Percentiles rank a stretch among this genome's conserved stretches.
Conservation (phyloP, 2,797 vertebrate genomes). For the Galago senegalensis region DNA sequence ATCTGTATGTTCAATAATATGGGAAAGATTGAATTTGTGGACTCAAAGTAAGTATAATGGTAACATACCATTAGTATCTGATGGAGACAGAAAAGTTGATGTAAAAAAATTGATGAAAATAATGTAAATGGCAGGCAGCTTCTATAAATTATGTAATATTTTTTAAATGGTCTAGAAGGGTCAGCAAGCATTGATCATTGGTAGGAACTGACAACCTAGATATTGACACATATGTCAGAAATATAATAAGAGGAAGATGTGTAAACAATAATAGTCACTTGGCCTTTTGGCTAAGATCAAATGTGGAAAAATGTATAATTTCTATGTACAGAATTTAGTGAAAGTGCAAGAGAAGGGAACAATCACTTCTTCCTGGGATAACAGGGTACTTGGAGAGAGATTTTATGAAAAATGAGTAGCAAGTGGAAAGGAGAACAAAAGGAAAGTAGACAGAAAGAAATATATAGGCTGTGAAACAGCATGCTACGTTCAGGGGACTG, state of each 20-base stretch:
- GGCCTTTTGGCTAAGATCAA: not conserved
- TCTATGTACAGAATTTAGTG: constrained; percentile 15
- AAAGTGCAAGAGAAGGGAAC: not conserved
- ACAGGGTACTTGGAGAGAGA: not conserved
- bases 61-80: not conserved
- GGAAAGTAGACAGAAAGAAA: constrained; percentile 8
- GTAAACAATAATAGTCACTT: not conserved
- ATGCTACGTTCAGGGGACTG: not conserved
- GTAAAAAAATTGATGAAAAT: not conserved
- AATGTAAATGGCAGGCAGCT: constrained; percentile 19
- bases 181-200: constrained; percentile 9
- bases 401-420: constrained; percentile 54
- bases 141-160: constrained; percentile 32
- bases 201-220: not conserved
- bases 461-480: not conserved
- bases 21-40: constrained; percentile 85
- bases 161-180: constrained; percentile 30
- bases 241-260: not conserved
- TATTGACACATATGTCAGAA: constrained; percentile 3
- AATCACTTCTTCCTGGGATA: constrained; percentile 6
- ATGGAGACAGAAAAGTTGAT: constrained; percentile 36
- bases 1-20: constrained; percentile 80
- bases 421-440: constrained; percentile 26
- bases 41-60: constrained; percentile 84
- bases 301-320: not conserved